These are phyloP conservation scores for Eciton burchellii DNA, from an alignment of 1,140 invertebrate species.

Conservation along the genomic window DNA sequence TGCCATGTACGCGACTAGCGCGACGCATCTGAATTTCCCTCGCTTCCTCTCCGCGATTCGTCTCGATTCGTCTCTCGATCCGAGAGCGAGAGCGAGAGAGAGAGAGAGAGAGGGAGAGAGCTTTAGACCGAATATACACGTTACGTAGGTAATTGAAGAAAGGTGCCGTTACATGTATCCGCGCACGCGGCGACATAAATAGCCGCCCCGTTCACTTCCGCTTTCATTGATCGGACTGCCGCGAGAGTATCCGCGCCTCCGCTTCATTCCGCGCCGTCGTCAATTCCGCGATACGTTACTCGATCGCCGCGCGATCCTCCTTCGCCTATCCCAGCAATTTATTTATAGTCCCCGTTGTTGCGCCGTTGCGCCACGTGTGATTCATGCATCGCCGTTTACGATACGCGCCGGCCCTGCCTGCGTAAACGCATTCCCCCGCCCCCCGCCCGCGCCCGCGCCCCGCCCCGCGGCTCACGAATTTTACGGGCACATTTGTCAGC, in stretches of 20 bases:
- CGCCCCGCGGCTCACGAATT: conserved; percentile 23
- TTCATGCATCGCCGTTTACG: conserved; percentile 47
- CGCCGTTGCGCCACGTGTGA: conserved; percentile 46
- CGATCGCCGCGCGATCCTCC: conserved; percentile 13
- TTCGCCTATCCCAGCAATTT: conserved; percentile 6
- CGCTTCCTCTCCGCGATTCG: too few species aligned
- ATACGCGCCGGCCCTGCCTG: conserved; percentile 24
- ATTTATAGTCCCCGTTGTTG: conserved; percentile 53
- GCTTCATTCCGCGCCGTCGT: conserved; percentile 36
- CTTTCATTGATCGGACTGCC: conserved; percentile 35
- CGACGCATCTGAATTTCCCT: too few species aligned
- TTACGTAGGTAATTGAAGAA: too few species aligned
- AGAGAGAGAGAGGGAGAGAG: too few species aligned
- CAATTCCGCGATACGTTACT: conserved; percentile 46
- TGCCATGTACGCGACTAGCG: too few species aligned
- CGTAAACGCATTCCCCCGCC: too few species aligned
- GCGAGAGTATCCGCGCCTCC: conserved; percentile 29
- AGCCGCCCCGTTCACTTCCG: conserved; percentile 10
- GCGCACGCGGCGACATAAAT: conserved; percentile 1
- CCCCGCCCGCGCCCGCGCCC: background rate
- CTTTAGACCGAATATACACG: too few species aligned
- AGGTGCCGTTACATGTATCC: too few species aligned
- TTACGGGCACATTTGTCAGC: background rate
- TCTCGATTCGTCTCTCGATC: too few species aligned
- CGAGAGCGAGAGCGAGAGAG: too few species aligned